Evolutionary conservation across 2,888 invertebrate species (phyloP), one percentile per base, ranked within the genome.

Genomic region (Pristionchus mayeri): DNA sequence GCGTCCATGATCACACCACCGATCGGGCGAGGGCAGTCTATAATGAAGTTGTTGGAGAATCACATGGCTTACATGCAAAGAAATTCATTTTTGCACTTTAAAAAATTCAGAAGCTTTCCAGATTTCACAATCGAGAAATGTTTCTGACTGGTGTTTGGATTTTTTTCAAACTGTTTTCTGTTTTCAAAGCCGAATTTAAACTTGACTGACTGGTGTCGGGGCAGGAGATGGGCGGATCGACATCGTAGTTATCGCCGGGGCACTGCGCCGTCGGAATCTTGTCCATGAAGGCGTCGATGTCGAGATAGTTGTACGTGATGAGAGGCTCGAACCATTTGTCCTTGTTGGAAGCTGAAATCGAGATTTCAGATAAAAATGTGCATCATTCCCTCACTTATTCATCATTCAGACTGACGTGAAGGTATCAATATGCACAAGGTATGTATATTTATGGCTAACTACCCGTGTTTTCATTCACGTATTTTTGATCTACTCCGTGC

Each of bases 1-100:
- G 87, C 84, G n/a, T 85, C 86, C 3, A 86, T 80, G 40, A 90
- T 54, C 13, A 87, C 87, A 18, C 82, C 50, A 50, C 88, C 84
- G 76, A 90, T 89, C 71, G 90, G 90, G 21, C 90, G 88, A 30
- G 89, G 89, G 75, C 90, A 90, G 34, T 57, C n/a, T 13, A 57
- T n/a, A 6, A 67, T 67, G 27, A 6, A n/a, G 52, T 52, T 18
- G 18, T 21, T 27, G 34, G 27, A 37, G 6, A 6, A 18, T 57
- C 57, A 57, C 57, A 11, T 57, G 11, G 13, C 27, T 63, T 27
- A 27, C 63, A 63, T 27, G 24, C 34, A 7, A 18, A 63, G 11
- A n/a, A n/a, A n/a, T n/a, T n/a, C n/a, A n/a, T n/a, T n/a, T n/a
- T n/a, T n/a, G n/a, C n/a, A n/a, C n/a, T n/a, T n/a, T n/a, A n/a